A percentile compares a stretch with the other conserved stretches of the same genome.
These are phyloP conservation scores for Leucoma salicis DNA, from an alignment of 2,888 invertebrate species.

Conservation along the genomic window DNA sequence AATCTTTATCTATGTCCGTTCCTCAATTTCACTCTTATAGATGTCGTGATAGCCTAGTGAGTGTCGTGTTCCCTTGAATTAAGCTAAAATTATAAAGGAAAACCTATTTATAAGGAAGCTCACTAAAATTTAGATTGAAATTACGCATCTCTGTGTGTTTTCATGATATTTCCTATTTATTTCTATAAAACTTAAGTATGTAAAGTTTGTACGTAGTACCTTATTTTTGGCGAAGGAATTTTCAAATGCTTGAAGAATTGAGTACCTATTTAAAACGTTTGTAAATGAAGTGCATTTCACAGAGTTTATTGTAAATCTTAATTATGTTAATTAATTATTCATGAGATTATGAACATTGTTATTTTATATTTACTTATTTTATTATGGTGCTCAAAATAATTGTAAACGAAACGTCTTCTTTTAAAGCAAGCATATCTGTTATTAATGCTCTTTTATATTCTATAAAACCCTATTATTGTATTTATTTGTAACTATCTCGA, in stretches of 20 bases:
- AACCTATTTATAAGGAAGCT: conserved; percentile 62
- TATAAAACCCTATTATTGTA: conserved; percentile 37
- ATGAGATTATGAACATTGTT: conserved; percentile 28
- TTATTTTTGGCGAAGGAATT: conserved; percentile 14
- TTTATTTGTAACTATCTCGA: conserved; percentile 38
- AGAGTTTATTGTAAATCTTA: conserved; percentile 20
- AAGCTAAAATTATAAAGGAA: conserved; percentile 46
- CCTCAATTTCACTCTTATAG: conserved; percentile 80
- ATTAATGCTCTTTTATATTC: conserved; percentile 17
- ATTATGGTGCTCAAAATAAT: conserved; percentile 27
- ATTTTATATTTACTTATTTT: conserved; percentile 23
- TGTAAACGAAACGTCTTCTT: conserved; percentile 11
- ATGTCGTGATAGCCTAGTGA: conserved; percentile 79
- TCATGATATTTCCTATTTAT: conserved; percentile 40
- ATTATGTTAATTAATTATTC: conserved; percentile 28
- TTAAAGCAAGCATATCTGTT: conserved; percentile 10
- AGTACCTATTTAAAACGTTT: conserved; percentile 11
- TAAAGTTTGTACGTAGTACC: conserved; percentile 14
- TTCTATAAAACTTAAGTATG: conserved; percentile 11
- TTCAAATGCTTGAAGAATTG: conserved; percentile 8
- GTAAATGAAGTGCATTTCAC: conserved; percentile 19
- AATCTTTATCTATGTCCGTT: conserved; percentile 77
- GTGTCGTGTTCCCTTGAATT: conserved; percentile 71
- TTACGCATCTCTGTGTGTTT: conserved; percentile 62
- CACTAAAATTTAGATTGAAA: conserved; percentile 57